Conservation (phyloP, 2,888 invertebrate species). For the Dioctria linearis region DNA sequence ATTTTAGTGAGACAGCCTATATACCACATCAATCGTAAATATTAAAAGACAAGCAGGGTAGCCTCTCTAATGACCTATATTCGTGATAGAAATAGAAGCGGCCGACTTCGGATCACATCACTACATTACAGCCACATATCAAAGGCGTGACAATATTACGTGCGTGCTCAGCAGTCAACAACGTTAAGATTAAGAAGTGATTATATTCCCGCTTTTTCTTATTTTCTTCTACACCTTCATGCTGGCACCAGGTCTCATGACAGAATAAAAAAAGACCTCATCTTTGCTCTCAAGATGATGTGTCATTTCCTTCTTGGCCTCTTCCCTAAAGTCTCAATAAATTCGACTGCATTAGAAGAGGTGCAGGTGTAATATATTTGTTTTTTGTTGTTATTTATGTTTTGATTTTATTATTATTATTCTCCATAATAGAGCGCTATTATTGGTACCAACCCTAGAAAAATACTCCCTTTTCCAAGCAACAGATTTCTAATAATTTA, state of each 20-base stretch:
- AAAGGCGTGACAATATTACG: conserved; percentile 30
- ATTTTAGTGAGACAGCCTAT: neutral
- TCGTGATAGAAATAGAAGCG: conserved; percentile 51
- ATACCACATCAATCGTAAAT: conserved; percentile 50
- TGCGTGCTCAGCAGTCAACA: neutral
- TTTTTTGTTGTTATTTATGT: too few relatives aligned
- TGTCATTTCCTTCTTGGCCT: neutral
- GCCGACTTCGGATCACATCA: conserved; percentile 40
- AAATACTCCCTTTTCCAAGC: too few relatives aligned
- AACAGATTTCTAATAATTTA: too few relatives aligned
- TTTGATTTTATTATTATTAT: too few relatives aligned
- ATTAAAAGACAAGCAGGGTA: conserved; percentile 43
- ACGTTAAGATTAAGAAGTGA: neutral
- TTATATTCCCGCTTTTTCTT: conserved; percentile 3
- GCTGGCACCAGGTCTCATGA: neutral
- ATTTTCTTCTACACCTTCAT: neutral
- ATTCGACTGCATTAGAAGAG: too few relatives aligned
- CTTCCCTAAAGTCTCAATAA: neutral
- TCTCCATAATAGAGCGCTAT: too few relatives aligned
- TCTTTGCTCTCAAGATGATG: neutral
- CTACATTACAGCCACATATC: conserved; percentile 37
- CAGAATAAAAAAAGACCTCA: neutral
- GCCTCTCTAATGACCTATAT: conserved; percentile 50
- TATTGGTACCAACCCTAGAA: too few relatives aligned
- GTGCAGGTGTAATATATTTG: too few relatives aligned